phyloP scores from a whole-genome alignment of 2,113 vertebrate species.

The Esox niger region DNA sequence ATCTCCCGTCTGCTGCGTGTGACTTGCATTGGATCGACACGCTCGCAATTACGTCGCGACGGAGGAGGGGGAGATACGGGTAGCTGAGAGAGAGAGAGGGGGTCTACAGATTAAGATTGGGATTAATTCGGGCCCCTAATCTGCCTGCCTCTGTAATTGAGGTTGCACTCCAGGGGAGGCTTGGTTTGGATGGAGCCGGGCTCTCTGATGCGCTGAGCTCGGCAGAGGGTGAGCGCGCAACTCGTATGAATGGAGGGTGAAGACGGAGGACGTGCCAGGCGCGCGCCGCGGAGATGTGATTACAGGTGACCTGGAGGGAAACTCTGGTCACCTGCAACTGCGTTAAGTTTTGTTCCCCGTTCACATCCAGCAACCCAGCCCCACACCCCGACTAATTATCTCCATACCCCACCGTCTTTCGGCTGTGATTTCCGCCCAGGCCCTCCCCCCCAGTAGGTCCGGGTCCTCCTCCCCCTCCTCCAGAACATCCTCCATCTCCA shows the following conservation, averaged over 20 bases:
- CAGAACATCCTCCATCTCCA: conserved; percentile 22
- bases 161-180: conserved; percentile 61
- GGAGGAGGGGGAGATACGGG: conserved; percentile 26
- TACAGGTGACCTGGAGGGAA: conserved; percentile 15
- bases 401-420: neutral
- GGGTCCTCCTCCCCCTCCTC: conserved; percentile 10
- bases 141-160: conserved; percentile 69
- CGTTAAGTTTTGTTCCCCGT: neutral
- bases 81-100: conserved; percentile 30
- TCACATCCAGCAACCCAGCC: neutral
- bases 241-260: conserved; percentile 31
- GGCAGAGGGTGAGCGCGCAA: conserved; percentile 2
- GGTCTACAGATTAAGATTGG: conserved; percentile 63
- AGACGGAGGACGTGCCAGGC: conserved; percentile 38
- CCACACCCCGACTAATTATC: neutral
- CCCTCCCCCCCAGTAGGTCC: conserved; percentile 4
- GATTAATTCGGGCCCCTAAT: conserved; percentile 70
- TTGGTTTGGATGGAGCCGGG: conserved; percentile 45
- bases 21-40: conserved; percentile 40
- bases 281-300: conserved; percentile 33
- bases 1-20: conserved; percentile 45
- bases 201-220: conserved; percentile 52
- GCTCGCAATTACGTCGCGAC: conserved; percentile 21
- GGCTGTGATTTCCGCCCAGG: neutral
- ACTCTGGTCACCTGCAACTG: neutral